Conservation (phyloP, 1,140 invertebrate genomes). For the Pogonus chalceus region DNA sequence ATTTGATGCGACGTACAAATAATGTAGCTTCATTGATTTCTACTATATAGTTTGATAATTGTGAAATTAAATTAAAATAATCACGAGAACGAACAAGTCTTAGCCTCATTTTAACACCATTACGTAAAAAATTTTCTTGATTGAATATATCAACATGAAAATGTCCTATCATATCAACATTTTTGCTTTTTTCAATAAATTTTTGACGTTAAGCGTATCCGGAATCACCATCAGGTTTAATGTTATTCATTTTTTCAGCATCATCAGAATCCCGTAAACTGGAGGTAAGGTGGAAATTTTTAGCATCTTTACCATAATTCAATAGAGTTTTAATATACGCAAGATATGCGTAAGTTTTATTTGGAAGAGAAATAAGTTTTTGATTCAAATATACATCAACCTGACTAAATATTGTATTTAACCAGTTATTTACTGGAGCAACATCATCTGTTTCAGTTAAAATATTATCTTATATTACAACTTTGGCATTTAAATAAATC, state of each 20-base stretch:
- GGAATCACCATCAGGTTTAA: slow-evolving; percentile 17
- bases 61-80: slow-evolving; percentile 29
- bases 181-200: slow-evolving; percentile 17
- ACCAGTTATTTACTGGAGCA: slow-evolving; percentile 30
- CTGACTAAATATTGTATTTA: slow-evolving; percentile 36
- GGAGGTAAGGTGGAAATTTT: slow-evolving; percentile 31
- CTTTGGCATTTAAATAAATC: slow-evolving; percentile 28
- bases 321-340: slow-evolving; percentile 37
- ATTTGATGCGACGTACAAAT: slow-evolving; percentile 27
- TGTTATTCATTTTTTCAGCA: slow-evolving; percentile 22
- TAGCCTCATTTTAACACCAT: slow-evolving; percentile 33
- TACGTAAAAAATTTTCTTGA: slow-evolving; percentile 33
- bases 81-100: slow-evolving; percentile 29
- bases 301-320: slow-evolving; percentile 31
- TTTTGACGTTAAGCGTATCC: slow-evolving; percentile 24
- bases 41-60: slow-evolving; percentile 15
- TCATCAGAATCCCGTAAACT: slow-evolving; percentile 22
- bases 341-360: slow-evolving; percentile 36
- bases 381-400: slow-evolving; percentile 37
- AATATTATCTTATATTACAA: slow-evolving; percentile 21
- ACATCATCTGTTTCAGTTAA: slow-evolving; percentile 16
- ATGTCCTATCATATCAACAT: slow-evolving; percentile 22
- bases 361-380: slow-evolving; percentile 33
- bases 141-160: slow-evolving; percentile 31
- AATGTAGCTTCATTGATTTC: slow-evolving; percentile 27